Conservation (phyloP, 2,113 vertebrate genomes). For the Agelaius phoeniceus region DNA sequence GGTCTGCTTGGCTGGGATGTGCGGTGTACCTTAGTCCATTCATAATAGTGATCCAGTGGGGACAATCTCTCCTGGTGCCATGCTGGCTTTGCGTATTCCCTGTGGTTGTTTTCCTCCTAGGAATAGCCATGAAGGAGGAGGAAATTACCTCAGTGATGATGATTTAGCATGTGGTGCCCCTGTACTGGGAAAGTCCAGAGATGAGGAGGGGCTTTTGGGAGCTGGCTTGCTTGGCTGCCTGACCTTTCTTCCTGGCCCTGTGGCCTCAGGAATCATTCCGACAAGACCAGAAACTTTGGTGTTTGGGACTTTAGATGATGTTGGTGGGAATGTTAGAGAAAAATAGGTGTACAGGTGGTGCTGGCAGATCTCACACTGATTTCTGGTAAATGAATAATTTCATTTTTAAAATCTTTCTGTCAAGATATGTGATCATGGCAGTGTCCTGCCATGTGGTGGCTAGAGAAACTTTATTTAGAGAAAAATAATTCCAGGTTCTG, state of each 20-base stretch:
- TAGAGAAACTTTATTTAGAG: background rate
- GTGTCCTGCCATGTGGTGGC: background rate
- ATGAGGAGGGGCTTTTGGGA: background rate
- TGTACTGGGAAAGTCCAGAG: background rate
- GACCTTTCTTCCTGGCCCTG: background rate
- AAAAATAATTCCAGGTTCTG: background rate
- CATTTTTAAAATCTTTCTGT: background rate
- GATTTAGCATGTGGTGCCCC: background rate
- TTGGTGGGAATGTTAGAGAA: background rate
- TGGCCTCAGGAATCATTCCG: background rate
- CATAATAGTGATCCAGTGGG: background rate
- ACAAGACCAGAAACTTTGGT: background rate
- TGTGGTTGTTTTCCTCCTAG: background rate
- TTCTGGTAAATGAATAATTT: background rate
- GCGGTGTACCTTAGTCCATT: background rate
- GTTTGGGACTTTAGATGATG: background rate
- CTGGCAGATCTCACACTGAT: background rate
- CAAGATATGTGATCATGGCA: background rate
- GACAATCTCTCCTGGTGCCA: background rate
- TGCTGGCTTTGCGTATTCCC: fast-evolving
- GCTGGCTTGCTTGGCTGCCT: background rate
- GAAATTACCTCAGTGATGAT: fast-evolving
- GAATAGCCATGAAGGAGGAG: background rate
- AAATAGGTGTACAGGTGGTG: background rate
- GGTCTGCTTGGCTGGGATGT: background rate